Conservation (phyloP, 2,797 vertebrate genomes). For the Cynodonichthys magdalenae region DNA sequence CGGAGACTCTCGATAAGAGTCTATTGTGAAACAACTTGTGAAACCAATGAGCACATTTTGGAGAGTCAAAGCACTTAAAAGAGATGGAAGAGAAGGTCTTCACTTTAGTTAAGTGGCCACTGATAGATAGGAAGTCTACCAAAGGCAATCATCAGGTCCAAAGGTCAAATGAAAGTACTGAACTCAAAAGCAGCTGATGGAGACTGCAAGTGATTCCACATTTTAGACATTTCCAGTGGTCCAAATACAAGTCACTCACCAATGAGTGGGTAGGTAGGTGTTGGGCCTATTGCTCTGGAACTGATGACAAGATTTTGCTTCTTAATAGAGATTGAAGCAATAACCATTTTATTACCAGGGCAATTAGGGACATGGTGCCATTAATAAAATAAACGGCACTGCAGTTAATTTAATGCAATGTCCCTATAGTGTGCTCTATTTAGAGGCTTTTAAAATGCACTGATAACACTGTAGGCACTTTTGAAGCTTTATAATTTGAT, state of each 20-base stretch:
- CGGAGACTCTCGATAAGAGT: constrained; percentile 19
- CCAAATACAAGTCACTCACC: constrained; percentile 6
- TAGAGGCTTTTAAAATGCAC: constrained; percentile 1
- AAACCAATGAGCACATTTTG: constrained; percentile 21
- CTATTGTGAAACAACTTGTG: constrained; percentile 10
- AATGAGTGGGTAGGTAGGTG: constrained; percentile 13
- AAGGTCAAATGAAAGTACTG: constrained; percentile 35
- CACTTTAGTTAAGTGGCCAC: constrained; percentile 15
- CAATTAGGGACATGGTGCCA: constrained; percentile 23
- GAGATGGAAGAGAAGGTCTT: constrained; percentile 34
- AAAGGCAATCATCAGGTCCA: constrained; percentile 24
- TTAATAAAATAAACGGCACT: constrained; percentile 26
- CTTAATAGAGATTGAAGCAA: constrained; percentile 15
- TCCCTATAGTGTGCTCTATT: neutral
- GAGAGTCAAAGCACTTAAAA: constrained; percentile 23
- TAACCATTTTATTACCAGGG: constrained; percentile 13
- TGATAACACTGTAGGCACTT: constrained; percentile 10
- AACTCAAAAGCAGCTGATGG: constrained; percentile 36
- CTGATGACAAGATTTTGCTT: constrained; percentile 20
- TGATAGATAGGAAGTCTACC: constrained; percentile 26
- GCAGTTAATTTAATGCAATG: constrained; percentile 29
- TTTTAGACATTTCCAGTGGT: constrained; percentile 32
- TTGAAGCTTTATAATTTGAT: constrained; percentile 9
- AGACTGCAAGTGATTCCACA: constrained; percentile 11
- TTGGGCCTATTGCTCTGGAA: constrained; percentile 16